These are phyloP conservation scores for Sprattus sprattus DNA, from an alignment of 2,113 vertebrate genomes.

Conservation along the genomic window DNA sequence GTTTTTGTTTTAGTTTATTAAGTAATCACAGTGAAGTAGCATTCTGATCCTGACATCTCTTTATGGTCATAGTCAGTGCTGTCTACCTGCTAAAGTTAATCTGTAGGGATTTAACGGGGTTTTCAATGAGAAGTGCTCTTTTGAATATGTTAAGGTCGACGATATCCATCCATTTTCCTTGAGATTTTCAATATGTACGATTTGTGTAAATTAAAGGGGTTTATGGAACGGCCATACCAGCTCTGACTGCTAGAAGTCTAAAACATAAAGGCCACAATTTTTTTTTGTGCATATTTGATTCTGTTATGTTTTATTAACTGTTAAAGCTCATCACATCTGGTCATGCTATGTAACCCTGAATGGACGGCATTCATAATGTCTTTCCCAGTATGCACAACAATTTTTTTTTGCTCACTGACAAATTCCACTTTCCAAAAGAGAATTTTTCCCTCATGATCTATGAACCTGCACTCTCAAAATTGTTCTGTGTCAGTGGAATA, in stretches of 20 bases:
- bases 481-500: slow-evolving; percentile 72
- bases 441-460: slow-evolving; percentile 38
- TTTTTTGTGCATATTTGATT: neutral
- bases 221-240: neutral
- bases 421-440: slow-evolving; percentile 70
- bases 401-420: slow-evolving; percentile 40
- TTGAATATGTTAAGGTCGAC: neutral
- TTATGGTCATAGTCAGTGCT: neutral
- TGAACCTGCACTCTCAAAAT: slow-evolving; percentile 68
- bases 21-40: neutral
- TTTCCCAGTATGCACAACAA: neutral
- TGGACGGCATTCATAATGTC: neutral
- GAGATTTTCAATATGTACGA: neutral
- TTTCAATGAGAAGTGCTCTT: neutral
- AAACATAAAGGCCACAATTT: neutral
- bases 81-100: neutral
- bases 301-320: neutral
- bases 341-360: neutral
- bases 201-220: neutral
- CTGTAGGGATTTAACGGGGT: neutral
- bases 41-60: neutral
- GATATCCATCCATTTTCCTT: slow-evolving; percentile 9
- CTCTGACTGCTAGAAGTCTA: neutral
- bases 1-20: neutral
- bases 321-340: neutral